Evolutionary conservation across 2,797 vertebrate species (phyloP).

Genomic region (Rhinichthys osculus): DNA sequence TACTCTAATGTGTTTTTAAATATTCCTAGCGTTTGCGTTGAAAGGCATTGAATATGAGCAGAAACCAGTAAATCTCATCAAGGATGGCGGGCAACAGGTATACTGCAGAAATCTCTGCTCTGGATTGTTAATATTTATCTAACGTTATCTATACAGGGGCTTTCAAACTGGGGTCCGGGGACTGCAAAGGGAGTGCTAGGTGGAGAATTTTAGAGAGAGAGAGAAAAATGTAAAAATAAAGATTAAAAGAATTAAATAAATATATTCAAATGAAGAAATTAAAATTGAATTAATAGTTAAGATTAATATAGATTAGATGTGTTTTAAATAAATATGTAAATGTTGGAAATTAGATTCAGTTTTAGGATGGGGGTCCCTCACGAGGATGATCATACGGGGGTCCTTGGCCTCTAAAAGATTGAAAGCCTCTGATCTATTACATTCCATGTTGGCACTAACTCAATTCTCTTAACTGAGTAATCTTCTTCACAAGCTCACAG

Average conservation of each 20-base stretch:
- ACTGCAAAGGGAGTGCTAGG: not conserved
- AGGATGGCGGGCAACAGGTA: constrained; percentile 95
- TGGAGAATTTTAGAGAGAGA: too few relatives aligned
- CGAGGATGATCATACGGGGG: not conserved
- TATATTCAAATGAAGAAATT: not conserved
- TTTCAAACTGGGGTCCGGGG: not conserved
- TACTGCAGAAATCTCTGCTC: not conserved
- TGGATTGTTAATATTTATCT: not conserved
- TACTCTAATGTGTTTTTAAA: not conserved
- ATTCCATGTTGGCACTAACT: not conserved
- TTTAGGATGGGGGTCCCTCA: not conserved
- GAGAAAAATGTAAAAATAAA: not conserved
- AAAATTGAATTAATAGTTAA: not conserved
- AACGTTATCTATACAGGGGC: not conserved
- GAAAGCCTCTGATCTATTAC: not conserved
- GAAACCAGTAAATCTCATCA: constrained; percentile 86
- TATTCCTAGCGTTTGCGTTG: constrained; percentile 86
- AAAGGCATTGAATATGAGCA: constrained; percentile 92
- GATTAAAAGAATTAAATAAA: not conserved
- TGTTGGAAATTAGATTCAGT: not conserved
- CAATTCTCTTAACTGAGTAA: not conserved
- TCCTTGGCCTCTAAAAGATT: not conserved
- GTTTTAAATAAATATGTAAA: not conserved
- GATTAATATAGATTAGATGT: not conserved
- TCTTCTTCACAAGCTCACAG: constrained; percentile 75